phyloP scores from a whole-genome alignment of 1,140 invertebrate species.

The Euura lappo region DNA sequence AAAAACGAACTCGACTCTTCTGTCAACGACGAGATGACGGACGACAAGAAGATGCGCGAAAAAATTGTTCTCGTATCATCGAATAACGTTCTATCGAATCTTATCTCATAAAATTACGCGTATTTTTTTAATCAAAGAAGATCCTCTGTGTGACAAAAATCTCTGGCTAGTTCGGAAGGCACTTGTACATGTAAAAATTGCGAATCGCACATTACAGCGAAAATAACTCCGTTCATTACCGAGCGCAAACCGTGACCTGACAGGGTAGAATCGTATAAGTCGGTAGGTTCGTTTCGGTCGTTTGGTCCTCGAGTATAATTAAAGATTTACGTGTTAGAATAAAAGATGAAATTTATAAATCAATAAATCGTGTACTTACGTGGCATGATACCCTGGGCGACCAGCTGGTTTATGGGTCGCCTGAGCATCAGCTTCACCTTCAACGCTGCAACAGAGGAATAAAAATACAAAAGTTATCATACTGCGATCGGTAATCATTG shows the following conservation, averaged over 20 bases:
- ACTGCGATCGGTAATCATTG: too few relatives aligned
- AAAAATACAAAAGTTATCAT: background rate
- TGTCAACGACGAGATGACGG: background rate
- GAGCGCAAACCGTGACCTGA: background rate
- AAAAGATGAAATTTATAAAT: slow-evolving; percentile 9
- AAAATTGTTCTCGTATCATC: too few relatives aligned
- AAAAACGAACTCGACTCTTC: background rate
- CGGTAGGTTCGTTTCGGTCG: background rate
- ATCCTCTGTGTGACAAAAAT: too few relatives aligned
- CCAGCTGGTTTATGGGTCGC: slow-evolving; percentile 91
- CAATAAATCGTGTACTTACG: slow-evolving; percentile 76
- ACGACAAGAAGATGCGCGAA: too few relatives aligned
- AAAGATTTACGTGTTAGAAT: slow-evolving; percentile 15
- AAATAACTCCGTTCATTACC: slow-evolving; percentile 17
- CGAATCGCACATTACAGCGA: background rate
- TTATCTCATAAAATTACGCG: too few relatives aligned
- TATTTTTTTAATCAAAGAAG: too few relatives aligned
- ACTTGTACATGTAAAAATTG: background rate
- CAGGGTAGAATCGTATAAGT: slow-evolving; percentile 14
- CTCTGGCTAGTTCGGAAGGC: too few relatives aligned
- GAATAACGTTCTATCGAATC: too few relatives aligned
- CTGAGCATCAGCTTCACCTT: slow-evolving; percentile 96
- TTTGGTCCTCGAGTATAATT: slow-evolving; percentile 20
- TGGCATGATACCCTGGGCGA: slow-evolving; percentile 97
- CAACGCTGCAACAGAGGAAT: slow-evolving; percentile 77